Conservation (phyloP, 1,140 invertebrate species). For the Euglossa dilemma region DNA sequence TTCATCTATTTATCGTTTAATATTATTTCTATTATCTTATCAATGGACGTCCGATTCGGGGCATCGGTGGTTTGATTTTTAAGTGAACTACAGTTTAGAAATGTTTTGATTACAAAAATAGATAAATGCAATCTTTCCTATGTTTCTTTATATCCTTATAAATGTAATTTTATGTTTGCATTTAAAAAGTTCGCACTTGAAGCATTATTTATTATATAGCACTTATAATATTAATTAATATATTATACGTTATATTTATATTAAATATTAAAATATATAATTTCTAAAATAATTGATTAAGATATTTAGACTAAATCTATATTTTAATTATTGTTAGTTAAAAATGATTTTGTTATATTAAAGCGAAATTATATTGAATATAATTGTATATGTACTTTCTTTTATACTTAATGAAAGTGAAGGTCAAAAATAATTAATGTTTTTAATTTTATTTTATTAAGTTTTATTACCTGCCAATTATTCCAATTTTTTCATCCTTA, state of each 20-base stretch:
- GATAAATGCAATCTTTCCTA: neutral
- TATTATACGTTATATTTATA: neutral
- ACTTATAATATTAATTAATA: neutral
- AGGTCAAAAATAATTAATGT: neutral
- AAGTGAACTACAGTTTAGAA: neutral
- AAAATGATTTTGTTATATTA: neutral
- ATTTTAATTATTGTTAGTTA: neutral
- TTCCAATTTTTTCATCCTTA: constrained; percentile 85
- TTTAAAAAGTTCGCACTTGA: no score
- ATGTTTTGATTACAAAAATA: neutral
- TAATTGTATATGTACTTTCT: neutral
- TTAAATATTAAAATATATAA: neutral
- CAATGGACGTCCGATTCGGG: neutral
- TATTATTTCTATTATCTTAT: constrained; percentile 28
- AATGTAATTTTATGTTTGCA: neutral
- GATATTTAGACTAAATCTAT: neutral
- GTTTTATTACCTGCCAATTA: constrained; percentile 84
- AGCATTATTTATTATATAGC: neutral
- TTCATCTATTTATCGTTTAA: neutral
- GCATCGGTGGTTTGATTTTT: neutral
- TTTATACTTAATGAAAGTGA: neutral
- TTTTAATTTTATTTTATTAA: neutral
- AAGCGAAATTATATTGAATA: neutral
- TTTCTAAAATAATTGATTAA: neutral
- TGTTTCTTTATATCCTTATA: no score